These are phyloP conservation scores for Papilio demoleus DNA, from an alignment of 2,888 invertebrate species.

Conservation along the genomic window DNA sequence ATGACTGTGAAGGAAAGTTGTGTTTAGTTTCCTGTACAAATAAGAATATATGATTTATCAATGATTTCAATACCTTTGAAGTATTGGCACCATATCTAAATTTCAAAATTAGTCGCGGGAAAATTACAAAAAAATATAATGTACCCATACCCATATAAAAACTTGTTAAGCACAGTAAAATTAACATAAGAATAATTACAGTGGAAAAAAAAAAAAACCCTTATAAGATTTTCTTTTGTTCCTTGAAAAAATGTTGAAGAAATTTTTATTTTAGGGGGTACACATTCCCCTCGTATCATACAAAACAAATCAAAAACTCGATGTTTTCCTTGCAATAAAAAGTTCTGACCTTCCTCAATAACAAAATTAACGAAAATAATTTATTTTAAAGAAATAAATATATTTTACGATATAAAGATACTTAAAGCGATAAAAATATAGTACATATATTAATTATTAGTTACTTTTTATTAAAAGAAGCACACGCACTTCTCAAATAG, in stretches of 20 bases:
- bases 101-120: no score
- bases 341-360: constrained; percentile 10
- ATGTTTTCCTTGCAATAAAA: background rate
- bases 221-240: background rate
- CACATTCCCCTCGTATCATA: no score
- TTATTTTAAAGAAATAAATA: background rate
- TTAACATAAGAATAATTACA: no score
- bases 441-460: background rate
- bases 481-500: constrained; percentile 22
- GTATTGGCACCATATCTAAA: no score
- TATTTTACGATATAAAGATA: background rate
- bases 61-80: no score
- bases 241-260: background rate
- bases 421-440: background rate
- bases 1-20: background rate
- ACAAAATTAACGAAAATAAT: background rate
- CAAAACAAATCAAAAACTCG: no score
- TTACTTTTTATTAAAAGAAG: constrained; percentile 19
- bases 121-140: no score
- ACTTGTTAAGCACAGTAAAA: no score
- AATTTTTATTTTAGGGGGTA: no score
- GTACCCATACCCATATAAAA: no score
- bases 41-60: no score
- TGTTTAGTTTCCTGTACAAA: constrained; percentile 11
- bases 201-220: no score